phyloP scores from a whole-genome alignment of 2,888 invertebrate genomes.

The Leistus spinibarbis region DNA sequence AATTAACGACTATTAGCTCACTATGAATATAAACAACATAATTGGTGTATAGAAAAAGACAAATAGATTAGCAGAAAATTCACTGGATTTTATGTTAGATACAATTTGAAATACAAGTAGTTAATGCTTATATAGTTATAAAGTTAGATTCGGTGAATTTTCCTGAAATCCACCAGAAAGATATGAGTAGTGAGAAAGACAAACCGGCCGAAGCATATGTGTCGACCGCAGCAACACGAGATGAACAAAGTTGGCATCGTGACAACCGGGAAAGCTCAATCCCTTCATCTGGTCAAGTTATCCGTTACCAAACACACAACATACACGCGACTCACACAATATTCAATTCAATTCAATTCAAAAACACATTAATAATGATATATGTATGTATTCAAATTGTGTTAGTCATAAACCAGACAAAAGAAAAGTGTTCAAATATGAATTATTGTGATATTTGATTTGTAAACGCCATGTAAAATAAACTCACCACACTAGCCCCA shows the following conservation, averaged over 20 bases:
- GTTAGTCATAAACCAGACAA: neutral
- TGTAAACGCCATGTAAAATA: neutral
- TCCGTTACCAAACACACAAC: conserved; percentile 43
- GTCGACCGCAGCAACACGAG: conserved; percentile 96
- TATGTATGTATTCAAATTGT: neutral
- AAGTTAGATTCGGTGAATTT: neutral
- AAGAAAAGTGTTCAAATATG: neutral
- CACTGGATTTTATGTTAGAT: neutral
- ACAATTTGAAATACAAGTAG: neutral
- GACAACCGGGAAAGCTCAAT: conserved; percentile 94
- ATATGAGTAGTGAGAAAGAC: conserved; percentile 54
- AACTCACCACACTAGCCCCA: conserved; percentile 86
- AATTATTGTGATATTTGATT: neutral
- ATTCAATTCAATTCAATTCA: neutral
- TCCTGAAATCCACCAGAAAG: neutral
- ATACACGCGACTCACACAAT: conserved; percentile 48
- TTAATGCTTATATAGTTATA: too few species aligned
- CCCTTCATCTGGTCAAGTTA: conserved; percentile 78
- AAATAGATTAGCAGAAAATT: neutral
- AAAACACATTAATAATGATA: neutral
- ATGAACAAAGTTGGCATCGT: conserved; percentile 93
- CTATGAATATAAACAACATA: neutral
- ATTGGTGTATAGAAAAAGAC: neutral
- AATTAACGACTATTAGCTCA: too few species aligned
- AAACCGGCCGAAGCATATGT: conserved; percentile 96